phyloP scores from a whole-genome alignment of 64 coral and sea anemone species.

The Trachythela sp. region DNA sequence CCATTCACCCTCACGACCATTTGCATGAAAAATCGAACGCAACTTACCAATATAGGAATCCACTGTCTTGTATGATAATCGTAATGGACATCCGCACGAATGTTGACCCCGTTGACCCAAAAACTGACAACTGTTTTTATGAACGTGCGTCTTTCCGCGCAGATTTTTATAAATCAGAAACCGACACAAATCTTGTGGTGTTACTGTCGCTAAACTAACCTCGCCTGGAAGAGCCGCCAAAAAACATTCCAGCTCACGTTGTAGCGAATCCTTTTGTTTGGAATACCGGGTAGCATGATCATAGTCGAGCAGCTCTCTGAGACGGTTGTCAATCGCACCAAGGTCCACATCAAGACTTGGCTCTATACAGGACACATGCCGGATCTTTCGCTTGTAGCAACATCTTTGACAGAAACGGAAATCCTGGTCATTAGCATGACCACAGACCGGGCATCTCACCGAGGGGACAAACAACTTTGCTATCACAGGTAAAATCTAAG shows the following conservation, averaged over 20 bases:
- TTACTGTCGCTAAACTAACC: not conserved
- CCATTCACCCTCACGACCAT: not conserved
- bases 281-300: not conserved
- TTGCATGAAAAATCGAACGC: not conserved
- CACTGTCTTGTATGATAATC: too few relatives aligned
- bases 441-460: not conserved
- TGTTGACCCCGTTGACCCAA: not conserved
- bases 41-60: too few relatives aligned
- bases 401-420: slow-evolving; percentile 15
- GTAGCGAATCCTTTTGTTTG: not conserved
- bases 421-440: slow-evolving; percentile 28
- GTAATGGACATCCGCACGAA: not conserved
- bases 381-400: not conserved
- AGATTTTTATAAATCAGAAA: not conserved
- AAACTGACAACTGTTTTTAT: not conserved
- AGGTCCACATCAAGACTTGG: not conserved
- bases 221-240: not conserved
- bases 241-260: not conserved
- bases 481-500: not conserved
- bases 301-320: not conserved
- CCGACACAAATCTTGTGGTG: not conserved
- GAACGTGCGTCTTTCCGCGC: not conserved
- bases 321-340: not conserved
- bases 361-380: not conserved
- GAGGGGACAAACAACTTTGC: slow-evolving; percentile 29